Conservation (phyloP, 2,797 vertebrate species). For the Poeciliopsis turneri region DNA sequence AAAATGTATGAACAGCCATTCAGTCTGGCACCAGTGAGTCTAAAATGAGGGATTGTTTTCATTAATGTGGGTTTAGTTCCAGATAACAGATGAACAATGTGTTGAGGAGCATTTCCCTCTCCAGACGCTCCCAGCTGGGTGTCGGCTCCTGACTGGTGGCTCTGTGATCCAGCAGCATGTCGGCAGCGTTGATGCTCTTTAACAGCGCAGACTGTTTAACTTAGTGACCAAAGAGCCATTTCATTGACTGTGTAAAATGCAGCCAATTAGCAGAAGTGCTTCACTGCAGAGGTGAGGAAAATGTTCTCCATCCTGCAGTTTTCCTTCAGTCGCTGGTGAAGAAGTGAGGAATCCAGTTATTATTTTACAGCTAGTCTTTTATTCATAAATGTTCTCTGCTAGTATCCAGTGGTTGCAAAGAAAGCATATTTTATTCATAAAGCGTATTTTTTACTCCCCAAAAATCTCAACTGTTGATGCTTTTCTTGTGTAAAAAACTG, state of each 20-base stretch:
- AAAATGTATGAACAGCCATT: background rate
- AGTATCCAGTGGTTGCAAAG: background rate
- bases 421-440: background rate
- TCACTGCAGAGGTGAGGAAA: slow-evolving; percentile 17
- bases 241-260: slow-evolving; percentile 78
- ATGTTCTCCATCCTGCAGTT: slow-evolving; percentile 2
- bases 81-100: background rate
- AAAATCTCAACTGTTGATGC: background rate
- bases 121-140: slow-evolving; percentile 3
- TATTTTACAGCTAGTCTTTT: slow-evolving; percentile 4
- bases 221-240: slow-evolving; percentile 77
- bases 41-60: no score
- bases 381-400: background rate
- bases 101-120: background rate
- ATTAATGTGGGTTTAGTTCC: no score
- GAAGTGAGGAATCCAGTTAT: slow-evolving; percentile 8
- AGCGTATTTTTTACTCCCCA: background rate
- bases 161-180: slow-evolving; percentile 55
- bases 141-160: slow-evolving; percentile 46
- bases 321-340: slow-evolving; percentile 1
- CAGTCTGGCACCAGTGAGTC: background rate
- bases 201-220: slow-evolving; percentile 69
- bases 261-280: slow-evolving; percentile 71
- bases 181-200: slow-evolving; percentile 59
- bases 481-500: no score